A percentile compares a stretch with the other conserved stretches of the same genome.
phyloP scores from a whole-genome alignment of 2,797 vertebrate genomes.

The Urosaurus nigricauda region DNA sequence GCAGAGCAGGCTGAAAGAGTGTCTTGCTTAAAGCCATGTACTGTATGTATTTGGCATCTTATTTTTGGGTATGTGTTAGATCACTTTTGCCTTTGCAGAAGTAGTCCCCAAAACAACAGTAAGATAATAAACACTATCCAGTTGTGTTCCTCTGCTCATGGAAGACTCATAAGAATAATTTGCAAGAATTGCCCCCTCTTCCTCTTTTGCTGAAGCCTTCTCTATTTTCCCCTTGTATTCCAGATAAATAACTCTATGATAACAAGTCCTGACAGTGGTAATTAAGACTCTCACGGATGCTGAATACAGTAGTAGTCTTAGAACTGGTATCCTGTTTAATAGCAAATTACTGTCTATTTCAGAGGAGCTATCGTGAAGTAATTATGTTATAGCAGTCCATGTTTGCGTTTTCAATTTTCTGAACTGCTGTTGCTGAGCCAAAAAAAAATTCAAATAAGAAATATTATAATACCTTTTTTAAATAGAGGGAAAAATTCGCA shows the following conservation, averaged over 20 bases:
- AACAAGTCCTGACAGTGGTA: background rate
- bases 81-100: slow-evolving; percentile 1
- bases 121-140: background rate
- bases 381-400: background rate
- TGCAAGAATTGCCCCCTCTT: background rate
- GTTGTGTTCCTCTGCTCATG: background rate
- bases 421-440: background rate
- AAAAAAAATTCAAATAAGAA: background rate
- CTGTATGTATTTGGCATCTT: background rate
- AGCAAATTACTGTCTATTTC: background rate
- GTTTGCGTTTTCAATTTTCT: background rate
- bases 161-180: background rate
- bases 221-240: background rate
- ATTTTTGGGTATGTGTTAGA: background rate
- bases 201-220: background rate
- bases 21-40: too few species aligned
- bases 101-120: background rate
- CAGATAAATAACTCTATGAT: background rate
- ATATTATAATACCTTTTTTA: background rate
- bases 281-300: background rate
- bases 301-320: background rate
- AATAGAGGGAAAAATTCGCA: background rate
- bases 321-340: background rate
- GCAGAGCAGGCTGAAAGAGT: background rate
- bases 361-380: background rate